Percentiles rank a stretch among this genome's conserved stretches.
Conservation (phyloP, 1,140 invertebrate genomes). For the Drosophila busckii region DNA sequence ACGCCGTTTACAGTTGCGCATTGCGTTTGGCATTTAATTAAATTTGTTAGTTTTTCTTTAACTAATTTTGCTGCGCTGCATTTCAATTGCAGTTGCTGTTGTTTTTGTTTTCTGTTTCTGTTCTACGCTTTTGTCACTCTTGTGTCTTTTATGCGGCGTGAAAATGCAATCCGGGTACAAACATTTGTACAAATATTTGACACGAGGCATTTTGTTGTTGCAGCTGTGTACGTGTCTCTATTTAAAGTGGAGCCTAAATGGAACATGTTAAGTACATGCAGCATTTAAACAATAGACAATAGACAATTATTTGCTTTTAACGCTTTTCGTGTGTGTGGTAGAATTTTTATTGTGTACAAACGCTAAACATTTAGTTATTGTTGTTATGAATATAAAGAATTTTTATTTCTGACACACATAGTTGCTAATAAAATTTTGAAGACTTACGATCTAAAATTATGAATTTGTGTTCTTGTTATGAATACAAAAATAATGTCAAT, state of each 20-base stretch:
- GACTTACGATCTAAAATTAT: too few relatives aligned
- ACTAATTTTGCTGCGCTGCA: constrained; percentile 31
- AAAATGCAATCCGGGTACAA: constrained; percentile 72
- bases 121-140: constrained; percentile 3
- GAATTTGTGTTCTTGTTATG: too few relatives aligned
- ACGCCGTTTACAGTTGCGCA: constrained; percentile 34
- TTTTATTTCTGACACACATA: too few relatives aligned
- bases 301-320: too few relatives aligned
- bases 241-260: constrained; percentile 59
- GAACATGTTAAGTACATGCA: constrained; percentile 25
- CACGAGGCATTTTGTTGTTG: constrained; percentile 30
- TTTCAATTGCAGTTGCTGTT: constrained; percentile 48
- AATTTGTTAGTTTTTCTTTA: constrained; percentile 43
- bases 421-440: too few relatives aligned
- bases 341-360: too few relatives aligned
- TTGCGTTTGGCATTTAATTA: constrained; percentile 65
- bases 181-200: constrained; percentile 52
- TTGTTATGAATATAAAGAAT: too few relatives aligned
- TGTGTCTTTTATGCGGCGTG: constrained; percentile 64
- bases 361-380: constrained; percentile 1
- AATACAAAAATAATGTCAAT: too few relatives aligned
- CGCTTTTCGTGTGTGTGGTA: too few relatives aligned
- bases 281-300: constrained; percentile 2
- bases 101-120: constrained; percentile 8
- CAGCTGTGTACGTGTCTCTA: constrained; percentile 35